Conservation (phyloP, 2,888 invertebrate genomes). For the Coenonympha arcania region DNA sequence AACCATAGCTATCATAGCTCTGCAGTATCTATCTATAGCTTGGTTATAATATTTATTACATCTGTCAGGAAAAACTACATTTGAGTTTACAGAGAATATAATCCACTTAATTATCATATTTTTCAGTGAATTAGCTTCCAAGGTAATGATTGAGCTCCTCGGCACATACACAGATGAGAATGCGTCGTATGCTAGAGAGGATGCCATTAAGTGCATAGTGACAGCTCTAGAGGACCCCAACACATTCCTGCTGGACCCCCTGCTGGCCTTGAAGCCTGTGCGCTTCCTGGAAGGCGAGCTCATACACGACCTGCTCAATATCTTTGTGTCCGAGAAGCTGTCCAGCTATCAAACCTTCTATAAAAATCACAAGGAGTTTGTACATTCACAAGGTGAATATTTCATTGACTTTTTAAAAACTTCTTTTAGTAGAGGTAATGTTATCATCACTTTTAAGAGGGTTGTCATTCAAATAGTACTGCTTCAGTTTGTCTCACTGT, state of each 20-base stretch:
- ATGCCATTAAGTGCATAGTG: slow-evolving; percentile 96
- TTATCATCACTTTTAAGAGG: too few relatives aligned
- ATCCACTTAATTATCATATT: too few relatives aligned
- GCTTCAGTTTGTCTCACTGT: too few relatives aligned
- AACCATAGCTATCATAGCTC: too few relatives aligned
- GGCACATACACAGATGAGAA: slow-evolving; percentile 98
- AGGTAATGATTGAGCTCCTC: slow-evolving; percentile 96
- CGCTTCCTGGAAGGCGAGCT: slow-evolving; percentile 94
- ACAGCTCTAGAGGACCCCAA: slow-evolving; percentile 96
- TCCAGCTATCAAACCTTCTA: slow-evolving; percentile 95
- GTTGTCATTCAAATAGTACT: too few relatives aligned
- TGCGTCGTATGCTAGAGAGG: slow-evolving; percentile 96
- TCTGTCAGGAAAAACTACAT: too few relatives aligned
- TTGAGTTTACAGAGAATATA: too few relatives aligned
- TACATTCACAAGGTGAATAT: slow-evolving; percentile 77
- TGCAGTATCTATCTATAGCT: too few relatives aligned
- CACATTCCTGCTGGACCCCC: slow-evolving; percentile 95
- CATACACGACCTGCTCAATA: slow-evolving; percentile 93
- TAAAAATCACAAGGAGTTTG: slow-evolving; percentile 92
- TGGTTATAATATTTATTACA: too few relatives aligned
- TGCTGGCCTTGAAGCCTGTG: slow-evolving; percentile 94
- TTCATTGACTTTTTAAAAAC: not conserved
- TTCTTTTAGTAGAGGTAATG: too few relatives aligned
- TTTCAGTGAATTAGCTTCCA: slow-evolving; percentile 89
- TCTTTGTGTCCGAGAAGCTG: slow-evolving; percentile 95